A percentile compares a stretch with the other conserved stretches of the same genome.
phyloP scores from a whole-genome alignment of 2,888 invertebrate species.

The Odontocerum albicorne region DNA sequence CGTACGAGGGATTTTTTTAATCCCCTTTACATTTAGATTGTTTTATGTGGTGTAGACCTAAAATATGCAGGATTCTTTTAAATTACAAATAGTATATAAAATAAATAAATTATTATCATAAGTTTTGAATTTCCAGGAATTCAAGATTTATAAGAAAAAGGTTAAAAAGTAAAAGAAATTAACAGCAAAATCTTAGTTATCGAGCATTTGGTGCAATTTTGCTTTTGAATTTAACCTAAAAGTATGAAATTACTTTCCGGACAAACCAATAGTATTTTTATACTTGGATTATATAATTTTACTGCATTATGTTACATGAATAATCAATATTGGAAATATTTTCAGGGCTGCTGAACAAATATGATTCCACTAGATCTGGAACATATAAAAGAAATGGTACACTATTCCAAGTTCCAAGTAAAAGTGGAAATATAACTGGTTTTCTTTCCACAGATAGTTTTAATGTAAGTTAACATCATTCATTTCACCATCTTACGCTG shows the following conservation, averaged over 20 bases:
- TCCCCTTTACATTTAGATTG: no score
- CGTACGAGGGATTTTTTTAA: no score
- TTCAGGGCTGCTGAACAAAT: constrained; percentile 66
- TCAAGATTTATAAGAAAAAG: no score
- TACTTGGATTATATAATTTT: no score
- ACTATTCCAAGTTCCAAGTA: constrained; percentile 56
- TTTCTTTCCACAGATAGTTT: constrained; percentile 67
- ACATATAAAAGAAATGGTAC: constrained; percentile 65
- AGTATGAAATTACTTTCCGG: no score
- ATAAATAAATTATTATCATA: not conserved
- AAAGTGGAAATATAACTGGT: constrained; percentile 62
- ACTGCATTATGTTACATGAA: not conserved
- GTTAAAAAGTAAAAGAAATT: no score
- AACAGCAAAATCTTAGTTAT: no score
- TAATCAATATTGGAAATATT: constrained; percentile 22
- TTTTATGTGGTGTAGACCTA: not conserved
- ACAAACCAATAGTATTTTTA: no score
- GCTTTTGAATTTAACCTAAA: no score
- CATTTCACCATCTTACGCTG: no score
- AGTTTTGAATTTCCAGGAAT: no score
- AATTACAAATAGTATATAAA: not conserved
- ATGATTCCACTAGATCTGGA: constrained; percentile 66
- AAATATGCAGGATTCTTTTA: not conserved
- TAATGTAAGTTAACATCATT: constrained; percentile 55
- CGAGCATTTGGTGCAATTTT: no score